Evolutionary conservation across 2,797 vertebrate species (phyloP), one percentile per base, ranked within the genome.

Genomic region (Falco concolor): DNA sequence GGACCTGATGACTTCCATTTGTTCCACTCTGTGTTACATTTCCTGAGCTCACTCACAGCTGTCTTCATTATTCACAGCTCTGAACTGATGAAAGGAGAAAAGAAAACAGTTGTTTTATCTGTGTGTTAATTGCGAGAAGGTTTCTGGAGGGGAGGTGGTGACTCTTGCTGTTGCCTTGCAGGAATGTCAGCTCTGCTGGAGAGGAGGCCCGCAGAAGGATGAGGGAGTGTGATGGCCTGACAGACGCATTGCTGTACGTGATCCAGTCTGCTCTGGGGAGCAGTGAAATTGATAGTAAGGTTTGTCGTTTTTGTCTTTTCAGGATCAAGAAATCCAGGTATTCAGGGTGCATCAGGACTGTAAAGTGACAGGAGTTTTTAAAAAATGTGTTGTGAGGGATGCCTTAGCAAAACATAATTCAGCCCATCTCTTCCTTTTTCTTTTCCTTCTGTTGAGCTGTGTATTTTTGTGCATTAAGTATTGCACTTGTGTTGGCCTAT

Each of bases 261-360:
- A 99, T 99, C 97, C 99, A 99, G 98, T 99, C 99, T 19, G 99
- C 99, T 64, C 98, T 99, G 94, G 99, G 99, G 95, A 99, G 99
- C 98, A 99, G 99, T 90, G 99, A 99, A 98, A 99, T 99, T 97
- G 99, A 99, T 98, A 99, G 99, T 98, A 99, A 99, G 99, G 99
- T 99, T 97, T 91, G 98, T 98, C 65, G 69, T 87, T 24, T 96
- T 96, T 89, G 44, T 93, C 52, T 84, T 92, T 95, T 91, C 68
- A 84, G 76, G 50, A 87, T 65, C 24, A 70, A 59, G 68, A 69
- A 77, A 57, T 30, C 20, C 67, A 79, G 75, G 44, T 84, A 74
- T 40, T 78, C 42, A 28, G 60, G 24, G 42, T 44, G 16, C 11
- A 28, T 24, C 40, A 67, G 70, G 32, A 54, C 32, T 74, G 5